Base-by-base conservation (phyloP, 1,140 invertebrate species). In the Probaryconus sp. region DNA sequence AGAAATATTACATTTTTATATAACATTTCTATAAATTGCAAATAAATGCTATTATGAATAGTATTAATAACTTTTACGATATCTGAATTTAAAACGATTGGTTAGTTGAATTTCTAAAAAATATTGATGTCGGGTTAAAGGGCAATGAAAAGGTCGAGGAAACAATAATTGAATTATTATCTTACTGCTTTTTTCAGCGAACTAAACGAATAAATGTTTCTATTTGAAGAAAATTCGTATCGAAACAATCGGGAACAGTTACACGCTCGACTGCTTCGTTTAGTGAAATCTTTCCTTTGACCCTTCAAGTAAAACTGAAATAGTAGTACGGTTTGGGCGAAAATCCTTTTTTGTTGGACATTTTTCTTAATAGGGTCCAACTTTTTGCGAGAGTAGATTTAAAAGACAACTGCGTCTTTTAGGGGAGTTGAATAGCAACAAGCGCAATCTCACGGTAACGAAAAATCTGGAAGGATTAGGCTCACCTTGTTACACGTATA, bases 381-480 rank as follows among this genome's bases (percentile, higher is more conserved):
- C 7, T 24, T 24, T 24, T 24, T 24, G 21, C 21, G 7, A 24
- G 21, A 24, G 21, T 24, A 7, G 21, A 24, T 7, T 24, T 24
- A 24, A 24, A 24, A 4, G 21, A 24, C 21, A 7, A 24, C 0
- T 26, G 24, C 17, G 26, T 7, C n/a, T 18, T 33, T 1, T 7
- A 1, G 2, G 5, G 30, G 24, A n/a, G 11, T 21, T 31, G 42
- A 55, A 68, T 48, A 55, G 31, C 40, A 67, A 56, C 50, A 67
- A 67, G 50, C 42, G 51, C 51, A 60, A 38, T 16, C 47, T 51
- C 45, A 69, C 38, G 30, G 38, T 13, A 38, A 69, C 48, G 38
- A 61, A 53, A 47, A 60, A 58, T 53, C 11, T 60, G 30, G 33
- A 58, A 43, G 43, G 55, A 60, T 69, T 69, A 60, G 65, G 42